These are phyloP conservation scores for Axea sp. DNA, from an alignment of 2,888 invertebrate species.

Conservation along the genomic window DNA sequence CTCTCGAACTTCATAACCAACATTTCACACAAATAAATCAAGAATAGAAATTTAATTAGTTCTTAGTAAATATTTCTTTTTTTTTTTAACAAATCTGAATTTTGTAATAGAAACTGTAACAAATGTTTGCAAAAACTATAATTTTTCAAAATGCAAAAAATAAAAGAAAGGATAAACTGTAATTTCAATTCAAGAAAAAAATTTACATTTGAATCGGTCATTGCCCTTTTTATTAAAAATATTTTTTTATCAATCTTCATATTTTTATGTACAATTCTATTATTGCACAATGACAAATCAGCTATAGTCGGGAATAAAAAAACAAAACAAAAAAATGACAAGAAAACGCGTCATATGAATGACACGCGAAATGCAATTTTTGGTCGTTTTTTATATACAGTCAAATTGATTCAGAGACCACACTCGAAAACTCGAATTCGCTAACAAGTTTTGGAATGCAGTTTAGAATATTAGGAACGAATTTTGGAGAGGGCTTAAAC, in stretches of 20 bases:
- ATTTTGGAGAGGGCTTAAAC: slow-evolving; percentile 18
- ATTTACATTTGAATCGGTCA: slow-evolving; percentile 1
- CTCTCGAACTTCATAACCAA: slow-evolving; percentile 18
- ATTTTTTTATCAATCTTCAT: neutral
- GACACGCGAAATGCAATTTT: slow-evolving; percentile 43
- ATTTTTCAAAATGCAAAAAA: too few species aligned
- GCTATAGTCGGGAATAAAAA: neutral
- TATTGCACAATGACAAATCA: slow-evolving; percentile 27
- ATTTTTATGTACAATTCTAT: slow-evolving; percentile 22
- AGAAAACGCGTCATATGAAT: slow-evolving; percentile 5
- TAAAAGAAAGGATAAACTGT: too few species aligned
- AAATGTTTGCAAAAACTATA: too few species aligned
- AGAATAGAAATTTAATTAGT: neutral
- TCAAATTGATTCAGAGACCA: slow-evolving; percentile 17
- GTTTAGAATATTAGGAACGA: slow-evolving; percentile 3
- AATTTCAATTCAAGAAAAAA: neutral
- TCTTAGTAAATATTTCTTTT: neutral
- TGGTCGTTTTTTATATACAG: slow-evolving; percentile 49
- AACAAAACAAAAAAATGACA: slow-evolving; percentile 9
- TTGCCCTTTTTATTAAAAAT: slow-evolving; percentile 9
- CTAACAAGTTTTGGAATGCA: neutral
- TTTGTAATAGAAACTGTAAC: too few species aligned
- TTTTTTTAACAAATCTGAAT: neutral
- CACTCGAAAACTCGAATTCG: slow-evolving; percentile 1
- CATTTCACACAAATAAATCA: neutral